Conservation (phyloP, 2,888 invertebrate species). For the Halictus ligatus region DNA sequence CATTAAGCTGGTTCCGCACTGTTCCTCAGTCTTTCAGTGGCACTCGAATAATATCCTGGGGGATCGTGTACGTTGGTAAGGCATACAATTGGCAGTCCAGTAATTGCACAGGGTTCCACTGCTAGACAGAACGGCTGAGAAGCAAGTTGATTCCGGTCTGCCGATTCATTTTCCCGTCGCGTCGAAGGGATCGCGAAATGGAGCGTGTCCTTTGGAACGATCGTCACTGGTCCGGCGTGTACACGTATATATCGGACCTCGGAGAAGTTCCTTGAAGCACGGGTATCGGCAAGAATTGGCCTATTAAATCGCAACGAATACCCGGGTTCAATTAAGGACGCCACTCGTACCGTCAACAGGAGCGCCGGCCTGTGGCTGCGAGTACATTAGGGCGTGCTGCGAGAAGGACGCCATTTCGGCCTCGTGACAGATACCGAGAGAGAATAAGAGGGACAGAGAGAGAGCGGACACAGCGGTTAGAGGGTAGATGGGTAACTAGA, state of each 20-base stretch:
- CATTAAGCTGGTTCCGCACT: neutral
- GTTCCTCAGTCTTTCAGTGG: neutral
- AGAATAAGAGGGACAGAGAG: neutral
- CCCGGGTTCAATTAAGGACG: constrained; percentile 54
- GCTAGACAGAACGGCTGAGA: neutral
- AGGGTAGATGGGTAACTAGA: constrained; percentile 60
- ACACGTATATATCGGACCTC: neutral
- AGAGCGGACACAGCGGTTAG: constrained; percentile 42
- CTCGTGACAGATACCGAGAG: neutral
- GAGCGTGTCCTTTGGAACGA: constrained; percentile 10
- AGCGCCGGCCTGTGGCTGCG: constrained; percentile 44
- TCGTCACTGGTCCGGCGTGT: neutral
- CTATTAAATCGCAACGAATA: constrained; percentile 54
- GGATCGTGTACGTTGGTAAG: neutral
- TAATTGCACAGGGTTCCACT: neutral
- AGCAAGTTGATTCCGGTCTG: neutral
- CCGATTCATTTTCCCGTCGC: neutral
- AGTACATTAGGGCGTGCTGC: constrained; percentile 53
- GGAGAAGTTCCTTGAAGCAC: constrained; percentile 15
- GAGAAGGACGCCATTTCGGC: constrained; percentile 31
- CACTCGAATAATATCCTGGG: neutral
- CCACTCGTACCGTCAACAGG: constrained; percentile 45
- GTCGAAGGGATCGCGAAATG: constrained; percentile 7
- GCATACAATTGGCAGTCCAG: neutral
- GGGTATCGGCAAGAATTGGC: constrained; percentile 48